These are phyloP conservation scores for Nowickia ferox DNA, from an alignment of 2,888 invertebrate species.

Conservation along the genomic window DNA sequence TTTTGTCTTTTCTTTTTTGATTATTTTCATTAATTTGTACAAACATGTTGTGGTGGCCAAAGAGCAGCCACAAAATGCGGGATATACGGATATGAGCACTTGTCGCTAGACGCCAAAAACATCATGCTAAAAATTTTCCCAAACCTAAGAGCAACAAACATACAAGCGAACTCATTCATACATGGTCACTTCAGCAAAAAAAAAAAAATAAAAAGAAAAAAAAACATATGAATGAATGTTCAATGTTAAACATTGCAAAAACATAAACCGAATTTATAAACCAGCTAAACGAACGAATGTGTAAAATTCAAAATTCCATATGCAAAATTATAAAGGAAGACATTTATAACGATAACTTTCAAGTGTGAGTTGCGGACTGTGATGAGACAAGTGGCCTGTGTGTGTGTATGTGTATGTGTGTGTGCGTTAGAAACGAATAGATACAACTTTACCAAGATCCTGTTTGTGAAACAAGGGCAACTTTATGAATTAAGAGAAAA, in stretches of 20 bases:
- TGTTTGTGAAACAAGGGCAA: neutral
- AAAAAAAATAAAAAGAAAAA: conserved; percentile 1
- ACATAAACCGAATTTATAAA: conserved; percentile 9
- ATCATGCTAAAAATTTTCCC: conserved; percentile 56
- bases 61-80: conserved; percentile 72
- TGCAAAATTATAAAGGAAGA: conserved; percentile 59
- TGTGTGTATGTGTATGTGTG: neutral
- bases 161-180: conserved; percentile 2
- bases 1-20: conserved; percentile 6
- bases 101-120: conserved; percentile 73
- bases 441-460: neutral
- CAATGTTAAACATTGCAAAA: conserved; percentile 42
- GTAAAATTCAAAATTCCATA: conserved; percentile 51
- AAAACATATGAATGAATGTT: conserved; percentile 49
- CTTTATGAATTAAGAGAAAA: conserved; percentile 11
- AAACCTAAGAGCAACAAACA: conserved; percentile 16
- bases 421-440: neutral
- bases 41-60: conserved; percentile 72
- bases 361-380: conserved; percentile 28
- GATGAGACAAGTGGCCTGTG: neutral
- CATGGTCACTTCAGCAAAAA: conserved; percentile 16
- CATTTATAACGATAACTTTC: conserved; percentile 39
- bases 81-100: conserved; percentile 73
- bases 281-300: conserved; percentile 4
- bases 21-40: conserved; percentile 54